Percentiles rank a stretch among this genome's conserved stretches.
These are phyloP conservation scores for Andrena trimmerana DNA, from an alignment of 2,888 invertebrate species.

Conservation along the genomic window DNA sequence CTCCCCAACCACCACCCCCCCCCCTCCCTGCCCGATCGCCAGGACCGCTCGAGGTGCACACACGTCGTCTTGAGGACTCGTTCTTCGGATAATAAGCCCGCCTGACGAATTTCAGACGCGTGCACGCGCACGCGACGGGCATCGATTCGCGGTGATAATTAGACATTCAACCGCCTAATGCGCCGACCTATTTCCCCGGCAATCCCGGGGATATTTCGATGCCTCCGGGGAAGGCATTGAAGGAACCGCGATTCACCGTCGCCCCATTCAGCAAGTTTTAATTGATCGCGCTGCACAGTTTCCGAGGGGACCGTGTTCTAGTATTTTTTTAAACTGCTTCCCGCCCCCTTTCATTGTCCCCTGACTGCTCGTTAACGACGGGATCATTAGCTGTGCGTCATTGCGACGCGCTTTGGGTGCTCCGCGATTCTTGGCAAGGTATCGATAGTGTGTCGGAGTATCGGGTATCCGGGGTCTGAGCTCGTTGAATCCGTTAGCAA, in stretches of 20 bases:
- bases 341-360: not conserved
- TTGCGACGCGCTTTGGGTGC: not conserved
- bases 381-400: not conserved
- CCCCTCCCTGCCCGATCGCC: not conserved
- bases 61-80: conserved; percentile 13
- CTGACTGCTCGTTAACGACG: not conserved
- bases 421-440: not conserved
- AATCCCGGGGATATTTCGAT: conserved; percentile 8
- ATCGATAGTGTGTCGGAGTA: not conserved
- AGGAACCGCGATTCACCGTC: conserved; percentile 8
- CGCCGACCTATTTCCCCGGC: not conserved
- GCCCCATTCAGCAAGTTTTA: conserved; percentile 18
- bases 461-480: not conserved
- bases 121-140: not conserved
- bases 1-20: not conserved
- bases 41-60: conserved; percentile 18
- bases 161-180: conserved; percentile 1
- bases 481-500: not conserved
- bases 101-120: conserved; percentile 32
- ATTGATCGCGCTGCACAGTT: conserved; percentile 3
- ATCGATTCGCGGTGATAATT: conserved; percentile 4
- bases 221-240: conserved; percentile 12
- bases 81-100: conserved; percentile 13
- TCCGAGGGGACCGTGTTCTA: conserved; percentile 6
- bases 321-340: not conserved